These are phyloP conservation scores for Sacculina carcini DNA, from an alignment of 2,888 invertebrate species.

Conservation along the genomic window DNA sequence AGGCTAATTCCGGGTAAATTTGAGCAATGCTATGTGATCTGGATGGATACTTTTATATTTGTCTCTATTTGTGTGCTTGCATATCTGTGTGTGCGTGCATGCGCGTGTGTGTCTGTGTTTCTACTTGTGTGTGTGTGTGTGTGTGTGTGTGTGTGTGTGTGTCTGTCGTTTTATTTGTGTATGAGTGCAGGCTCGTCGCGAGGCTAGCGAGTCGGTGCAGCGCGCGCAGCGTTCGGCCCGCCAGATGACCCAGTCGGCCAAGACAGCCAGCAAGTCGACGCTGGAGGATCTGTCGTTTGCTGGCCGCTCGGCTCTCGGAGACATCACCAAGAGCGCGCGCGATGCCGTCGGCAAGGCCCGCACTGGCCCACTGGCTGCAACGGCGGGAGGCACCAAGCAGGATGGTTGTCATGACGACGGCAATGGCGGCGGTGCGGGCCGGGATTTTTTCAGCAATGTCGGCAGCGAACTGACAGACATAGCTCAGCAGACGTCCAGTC, in stretches of 20 bases:
- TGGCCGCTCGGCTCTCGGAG: constrained; percentile 55
- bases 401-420: too few species aligned
- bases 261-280: constrained; percentile 48
- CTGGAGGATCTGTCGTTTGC: constrained; percentile 66
- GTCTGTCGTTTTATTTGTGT: not conserved
- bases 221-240: constrained; percentile 60
- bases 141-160: not conserved
- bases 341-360: constrained; percentile 45
- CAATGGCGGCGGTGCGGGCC: too few species aligned
- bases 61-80: not conserved
- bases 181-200: constrained; percentile 38
- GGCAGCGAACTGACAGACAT: constrained; percentile 76
- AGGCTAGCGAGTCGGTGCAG: constrained; percentile 48
- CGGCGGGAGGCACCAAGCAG: too few species aligned
- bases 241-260: constrained; percentile 58
- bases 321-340: constrained; percentile 69
- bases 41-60: not conserved
- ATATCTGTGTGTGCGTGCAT: not conserved
- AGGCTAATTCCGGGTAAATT: not conserved
- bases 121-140: not conserved
- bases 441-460: constrained; percentile 65
- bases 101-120: too few species aligned
- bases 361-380: constrained; percentile 13
- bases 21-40: not conserved
- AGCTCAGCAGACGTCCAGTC: constrained; percentile 71